A percentile compares a stretch with the other conserved stretches of the same genome.
Conservation (phyloP, 1,140 invertebrate species). For the Tetragonula clypearis region DNA sequence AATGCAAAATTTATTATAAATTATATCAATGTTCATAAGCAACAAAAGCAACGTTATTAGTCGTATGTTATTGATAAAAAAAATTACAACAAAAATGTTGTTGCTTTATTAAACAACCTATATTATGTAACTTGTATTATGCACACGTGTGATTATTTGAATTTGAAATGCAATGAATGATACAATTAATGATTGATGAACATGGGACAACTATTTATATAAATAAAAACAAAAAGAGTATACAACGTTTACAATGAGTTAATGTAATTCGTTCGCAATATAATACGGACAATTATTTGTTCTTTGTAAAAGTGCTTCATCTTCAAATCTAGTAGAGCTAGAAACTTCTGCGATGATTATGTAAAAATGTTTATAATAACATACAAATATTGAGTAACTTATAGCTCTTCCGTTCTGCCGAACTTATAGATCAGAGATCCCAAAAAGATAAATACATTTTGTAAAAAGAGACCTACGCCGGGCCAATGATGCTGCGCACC, state of each 20-base stretch:
- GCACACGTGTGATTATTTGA: neutral
- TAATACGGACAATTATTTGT: constrained; percentile 10
- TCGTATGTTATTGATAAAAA: neutral
- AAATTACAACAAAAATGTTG: constrained; percentile 4
- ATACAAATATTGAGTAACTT: constrained; percentile 80
- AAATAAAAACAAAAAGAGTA: constrained; percentile 12
- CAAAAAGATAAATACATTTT: constrained; percentile 97
- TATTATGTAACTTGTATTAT: constrained; percentile 5
- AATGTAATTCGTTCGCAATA: constrained; percentile 3
- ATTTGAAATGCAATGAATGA: neutral
- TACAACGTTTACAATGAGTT: constrained; percentile 7
- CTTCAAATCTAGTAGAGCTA: neutral
- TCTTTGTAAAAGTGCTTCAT: neutral
- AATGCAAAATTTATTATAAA: constrained; percentile 17
- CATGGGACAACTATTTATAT: neutral
- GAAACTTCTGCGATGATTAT: constrained; percentile 2
- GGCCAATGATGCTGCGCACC: constrained; percentile 85
- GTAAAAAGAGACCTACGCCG: constrained; percentile 95
- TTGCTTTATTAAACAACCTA: neutral
- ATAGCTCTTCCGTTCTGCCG: constrained; percentile 94
- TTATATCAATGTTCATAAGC: constrained; percentile 3
- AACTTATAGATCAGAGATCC: constrained; percentile 96
- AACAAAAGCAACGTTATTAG: neutral
- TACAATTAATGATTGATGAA: neutral
- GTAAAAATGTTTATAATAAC: constrained; percentile 35